Evolutionary conservation across 2,888 invertebrate genomes (phyloP), one percentile per base, ranked within the genome.

Genomic region (Lamellibrachia satsuma): DNA sequence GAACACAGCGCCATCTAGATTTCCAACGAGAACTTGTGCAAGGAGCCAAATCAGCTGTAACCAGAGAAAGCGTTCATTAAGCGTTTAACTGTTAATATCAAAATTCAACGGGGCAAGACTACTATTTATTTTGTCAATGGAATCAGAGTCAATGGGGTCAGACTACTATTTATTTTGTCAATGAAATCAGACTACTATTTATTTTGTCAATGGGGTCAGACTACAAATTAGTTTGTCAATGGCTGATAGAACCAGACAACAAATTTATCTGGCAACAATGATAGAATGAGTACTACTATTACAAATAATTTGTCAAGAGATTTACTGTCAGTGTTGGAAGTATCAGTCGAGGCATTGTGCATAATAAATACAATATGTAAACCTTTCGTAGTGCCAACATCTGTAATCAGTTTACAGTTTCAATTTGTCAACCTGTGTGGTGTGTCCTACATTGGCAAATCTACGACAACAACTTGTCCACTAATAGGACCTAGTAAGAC

Each of bases 1-100:
- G 93, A 96, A 95, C 90, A 95, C 95, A 1, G 96, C 94, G 7
- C 95, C 96, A 93, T 96, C 96, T 55, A 96, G 93, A 94, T 96
- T 96, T n/a, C 96, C 96, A 27, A 95, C 95, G 93, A 96, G 94
- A 4, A 95, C 95, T 93, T 96, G 95, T 7, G 95, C 95, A 93
- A 96, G 94, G 90, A 96, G 94, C 94, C 95, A 95, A 27, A 96
- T 93, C 92, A 95, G 94, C 96, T 96, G 95, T 60, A 60, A 60
- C 60, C 60, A 60, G 22, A 15, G 9, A 7, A 55, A 3, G 2
- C 55, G 9, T 55, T 55, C 55, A 55, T 9, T 9, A 55, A 60
- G 3, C 15, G 60, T 22, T 15, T 60, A 60, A 60, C 60, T 15
- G 4, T 4, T 60, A 60, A 60, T 2, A 60, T 60, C 7, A 60